phyloP scores from a whole-genome alignment of 1,140 invertebrate species.

The Drosophila ohnishii region DNA sequence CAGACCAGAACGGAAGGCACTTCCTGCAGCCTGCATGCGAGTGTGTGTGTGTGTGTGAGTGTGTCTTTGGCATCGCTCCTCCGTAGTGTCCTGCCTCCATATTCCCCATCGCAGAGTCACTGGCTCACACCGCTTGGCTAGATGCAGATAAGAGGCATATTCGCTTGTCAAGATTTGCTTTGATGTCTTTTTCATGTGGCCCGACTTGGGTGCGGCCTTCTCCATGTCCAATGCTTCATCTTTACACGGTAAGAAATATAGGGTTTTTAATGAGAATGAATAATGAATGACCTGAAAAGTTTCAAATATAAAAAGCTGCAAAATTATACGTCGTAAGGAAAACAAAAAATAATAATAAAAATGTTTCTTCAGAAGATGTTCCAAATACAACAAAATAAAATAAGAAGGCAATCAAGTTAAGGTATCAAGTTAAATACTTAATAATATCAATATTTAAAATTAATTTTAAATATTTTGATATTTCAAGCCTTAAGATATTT shows the following conservation, averaged over 20 bases:
- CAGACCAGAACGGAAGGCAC: conserved; percentile 47
- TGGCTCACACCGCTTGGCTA: conserved; percentile 23
- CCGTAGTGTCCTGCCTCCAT: conserved; percentile 9
- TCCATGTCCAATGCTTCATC: conserved; percentile 25
- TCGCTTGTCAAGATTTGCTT: conserved; percentile 77
- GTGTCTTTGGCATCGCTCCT: conserved; percentile 19
- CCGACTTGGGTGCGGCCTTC: conserved; percentile 56
- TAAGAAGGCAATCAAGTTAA: no score
- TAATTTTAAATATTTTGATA: no score
- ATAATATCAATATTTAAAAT: no score
- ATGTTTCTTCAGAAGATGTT: no score
- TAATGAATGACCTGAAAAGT: not conserved
- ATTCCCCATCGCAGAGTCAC: not conserved
- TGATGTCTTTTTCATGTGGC: conserved; percentile 80
- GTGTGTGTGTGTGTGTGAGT: conserved; percentile 13
- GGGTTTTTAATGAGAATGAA: not conserved
- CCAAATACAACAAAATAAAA: no score
- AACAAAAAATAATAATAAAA: no score
- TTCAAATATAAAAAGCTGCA: not conserved
- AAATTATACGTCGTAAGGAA: not conserved
- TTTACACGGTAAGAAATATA: conserved; percentile 1
- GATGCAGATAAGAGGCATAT: conserved; percentile 77
- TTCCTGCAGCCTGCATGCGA: conserved; percentile 44
- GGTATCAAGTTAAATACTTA: no score
- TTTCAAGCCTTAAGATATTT: no score